Evolutionary conservation across 2,797 vertebrate species (phyloP).

Genomic region (Peromyscus eremicus): DNA sequence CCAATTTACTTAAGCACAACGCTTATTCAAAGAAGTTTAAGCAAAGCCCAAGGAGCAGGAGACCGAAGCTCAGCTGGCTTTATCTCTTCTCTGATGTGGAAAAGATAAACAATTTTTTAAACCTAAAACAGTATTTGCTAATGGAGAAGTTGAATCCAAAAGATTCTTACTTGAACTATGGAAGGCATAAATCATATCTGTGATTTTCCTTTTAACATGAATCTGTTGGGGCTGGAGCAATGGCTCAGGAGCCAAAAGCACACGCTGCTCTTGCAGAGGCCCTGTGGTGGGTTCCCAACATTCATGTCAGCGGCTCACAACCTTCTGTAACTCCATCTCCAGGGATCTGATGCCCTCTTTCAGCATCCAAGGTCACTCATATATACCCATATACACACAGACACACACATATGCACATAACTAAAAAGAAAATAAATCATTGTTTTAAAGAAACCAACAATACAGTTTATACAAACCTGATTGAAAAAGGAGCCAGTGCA

Average conservation of each 20-base stretch:
- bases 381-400: background rate
- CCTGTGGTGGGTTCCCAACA: background rate
- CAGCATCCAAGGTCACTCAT: background rate
- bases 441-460: conserved; percentile 12
- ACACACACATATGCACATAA: background rate
- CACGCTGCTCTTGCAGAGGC: background rate
- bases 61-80: conserved; percentile 13
- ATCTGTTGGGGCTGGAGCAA: background rate
- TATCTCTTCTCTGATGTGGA: conserved; percentile 1
- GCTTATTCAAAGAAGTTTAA: background rate
- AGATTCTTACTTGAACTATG: conserved; percentile 16
- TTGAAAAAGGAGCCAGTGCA: conserved; percentile 23
- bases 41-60: conserved; percentile 9
- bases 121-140: background rate
- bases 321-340: background rate
- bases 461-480: background rate
- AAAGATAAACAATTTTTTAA: conserved; percentile 40
- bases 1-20: conserved; percentile 53
- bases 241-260: background rate
- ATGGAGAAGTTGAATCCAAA: conserved; percentile 13
- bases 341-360: background rate
- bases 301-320: background rate
- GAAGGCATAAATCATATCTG: background rate
- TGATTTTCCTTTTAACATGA: background rate
- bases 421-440: background rate